Evolutionary conservation across 2,888 invertebrate genomes (phyloP), one percentile per base, ranked within the genome.

Genomic region (Chrysotoxum bicinctum): DNA sequence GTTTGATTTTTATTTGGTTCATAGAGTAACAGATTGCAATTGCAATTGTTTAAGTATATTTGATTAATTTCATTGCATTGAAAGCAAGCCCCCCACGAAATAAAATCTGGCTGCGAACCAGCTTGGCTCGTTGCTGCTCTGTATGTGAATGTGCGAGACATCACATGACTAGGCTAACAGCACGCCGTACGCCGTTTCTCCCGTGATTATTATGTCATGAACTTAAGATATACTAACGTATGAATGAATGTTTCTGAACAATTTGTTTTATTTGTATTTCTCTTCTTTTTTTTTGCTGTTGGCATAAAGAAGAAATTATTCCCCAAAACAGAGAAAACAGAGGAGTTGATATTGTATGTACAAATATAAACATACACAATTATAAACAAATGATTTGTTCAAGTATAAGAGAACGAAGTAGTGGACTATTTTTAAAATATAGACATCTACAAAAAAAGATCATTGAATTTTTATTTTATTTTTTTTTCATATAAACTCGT

Each of bases 131-230:
- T n/a, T 66, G 73, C 40, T 80, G 50, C 54, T 80, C 45, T 80
- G 60, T 80, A 72, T 84, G 80, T 84, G 80, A 80, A 84, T 84
- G 84, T 84, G 80, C 80, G 79, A 90, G 88, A 90, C 90, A 91
- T 91, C 91, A 91, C 91, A 91, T 91, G 91, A 91, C 91, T 91
- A 89, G 90, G 89, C 90, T 90, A 91, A 90, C 90, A 91, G 91
- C 91, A 90, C 89, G 89, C 81, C 88, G 90, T 87, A 88, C 89
- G 83, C 90, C 89, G 83, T 90, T 90, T 86, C 90, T 91, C 91
- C 90, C 91, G 91, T 91, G 91, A 91, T 91, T 91, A 91, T 91
- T 85, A 85, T 85, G 85, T 85, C 81, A 81, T 85, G 85, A 85
- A 85, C 81, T 85, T 80, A 68, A 77, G 76, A 80, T 70, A 69